Base-by-base conservation (phyloP, 1,140 invertebrate genomes). In the Polypedilum vanderplanki region DNA sequence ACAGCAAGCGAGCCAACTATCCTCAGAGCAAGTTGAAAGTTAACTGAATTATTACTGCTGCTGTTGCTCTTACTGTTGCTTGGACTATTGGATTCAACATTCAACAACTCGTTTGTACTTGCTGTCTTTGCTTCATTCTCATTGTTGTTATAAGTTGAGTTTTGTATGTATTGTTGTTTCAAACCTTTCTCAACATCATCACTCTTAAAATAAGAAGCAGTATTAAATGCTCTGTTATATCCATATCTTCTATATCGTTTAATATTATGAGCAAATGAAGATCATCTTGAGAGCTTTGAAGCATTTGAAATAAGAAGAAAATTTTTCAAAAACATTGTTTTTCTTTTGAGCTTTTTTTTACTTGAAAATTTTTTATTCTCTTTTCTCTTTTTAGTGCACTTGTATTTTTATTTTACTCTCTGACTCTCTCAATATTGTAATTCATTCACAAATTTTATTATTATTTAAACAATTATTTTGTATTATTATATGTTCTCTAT, bases 301-400 rank as follows among this genome's bases (percentile, higher is more conserved):
- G 20, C 65, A 20, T 70, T 18, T 18, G 65, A 20, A 70, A 70
- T 20, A 5, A 70, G 20, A 20, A 70, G 20, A 5, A 70, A 70
- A 70, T 70, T 70, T 70, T 22, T 70, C 15, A 70, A 18, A 70
- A 70, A 70, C 65, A 70, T 70, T n/a, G n/a, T n/a, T n/a, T n/a
- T 57, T 12, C 46, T 57, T 17, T 57, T 15, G 10, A 15, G 46
- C 46, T 57, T 33, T 33, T 33, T 33, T 33, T 3, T 33, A 33
- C 1, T 1, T 3, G 46, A 57, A 3, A 17, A 12, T 57, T 2
- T 1, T 12, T 17, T 57, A 3, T 3, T 57, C 10, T 17, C 10
- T 57, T n/a, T 7, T 57, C 46, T 57, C 46, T 57, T 57, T 12
- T 17, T 15, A n/a, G n/a, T n/a, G n/a, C n/a, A n/a, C n/a, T n/a